Base-by-base conservation (phyloP, 1,140 invertebrate genomes). In the Aplysia californica region DNA sequence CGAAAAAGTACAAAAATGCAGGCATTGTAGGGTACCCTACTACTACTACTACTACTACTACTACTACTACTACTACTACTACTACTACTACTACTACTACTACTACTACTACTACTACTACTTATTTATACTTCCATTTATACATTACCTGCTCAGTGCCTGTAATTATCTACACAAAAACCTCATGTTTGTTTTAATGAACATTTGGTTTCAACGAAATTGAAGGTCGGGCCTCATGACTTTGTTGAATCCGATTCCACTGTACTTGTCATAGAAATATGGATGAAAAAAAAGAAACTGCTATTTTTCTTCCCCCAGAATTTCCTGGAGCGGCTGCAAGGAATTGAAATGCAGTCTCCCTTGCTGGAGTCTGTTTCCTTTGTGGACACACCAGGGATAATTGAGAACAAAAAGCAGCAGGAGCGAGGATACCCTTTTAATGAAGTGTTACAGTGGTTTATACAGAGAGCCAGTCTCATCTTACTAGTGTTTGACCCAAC, bases 361-460 rank as follows among this genome's bases (percentile, higher is more conserved):
- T 91, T 98, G 65, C 91, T 98, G 44, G 94, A 97, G 91, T 97
- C 96, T 72, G 83, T 97, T 21, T 98, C 97, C 86, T 95, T 98
- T 83, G 95, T 98, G 36, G 97, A 98, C 92, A 98, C 97, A 86
- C 97, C 97, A 68, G 97, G 97, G 74, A 97, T 98, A 83, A 90
- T 98, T 79, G 97, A 98, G 92, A 96, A 97, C 79, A 92, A 95
- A 73, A 97, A 97, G 89, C 95, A 96, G 91, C 95, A 97, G 23
- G 96, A 97, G 75, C 92, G 96, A 59, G 92, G 96, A 41, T 98
- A 98, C 88, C 95, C 96, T 56, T 97, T 97, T 89, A 97, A 97
- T 85, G 96, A 98, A 84, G 96, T 96, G 31, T 97, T 96, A 85
- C 96, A 98, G 89, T 98, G 97, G 97, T 98, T 95, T 86, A 97